phyloP scores from a whole-genome alignment of 2,888 invertebrate genomes.

The Steinernema carpocapsae region DNA sequence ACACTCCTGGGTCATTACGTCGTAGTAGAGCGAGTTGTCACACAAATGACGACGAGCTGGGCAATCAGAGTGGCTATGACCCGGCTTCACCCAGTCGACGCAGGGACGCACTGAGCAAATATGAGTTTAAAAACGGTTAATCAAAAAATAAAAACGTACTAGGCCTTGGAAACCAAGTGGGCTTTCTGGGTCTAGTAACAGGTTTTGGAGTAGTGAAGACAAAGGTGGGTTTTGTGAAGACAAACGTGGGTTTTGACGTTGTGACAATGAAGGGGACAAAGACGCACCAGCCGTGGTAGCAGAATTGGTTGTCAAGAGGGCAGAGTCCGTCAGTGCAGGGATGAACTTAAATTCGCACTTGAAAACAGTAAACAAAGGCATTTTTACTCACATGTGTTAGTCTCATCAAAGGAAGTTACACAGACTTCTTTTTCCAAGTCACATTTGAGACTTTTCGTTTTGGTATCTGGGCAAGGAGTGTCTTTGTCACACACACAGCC shows the following conservation, averaged over 20 bases:
- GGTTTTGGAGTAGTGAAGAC: conserved; percentile 14
- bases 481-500: background rate
- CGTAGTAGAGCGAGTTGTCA: conserved; percentile 17
- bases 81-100: conserved; percentile 8
- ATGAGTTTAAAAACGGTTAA: background rate
- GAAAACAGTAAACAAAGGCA: background rate
- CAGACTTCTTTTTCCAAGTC: background rate
- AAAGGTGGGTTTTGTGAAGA: conserved; percentile 9
- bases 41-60: background rate
- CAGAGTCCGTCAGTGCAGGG: conserved; percentile 20
- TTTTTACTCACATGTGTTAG: background rate
- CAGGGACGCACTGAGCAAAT: conserved; percentile 15
- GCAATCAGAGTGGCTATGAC: background rate
- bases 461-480: background rate
- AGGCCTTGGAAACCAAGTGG: background rate
- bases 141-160: background rate
- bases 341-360: background rate
- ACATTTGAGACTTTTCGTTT: background rate
- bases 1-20: conserved; percentile 14
- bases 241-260: background rate
- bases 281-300: conserved; percentile 21
- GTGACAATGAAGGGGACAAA: conserved; percentile 13
- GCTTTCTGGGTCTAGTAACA: background rate
- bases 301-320: conserved; percentile 12
- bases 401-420: background rate